Evolutionary conservation across 2,888 invertebrate species (phyloP).

Genomic region (Eupeodes luniger): DNA sequence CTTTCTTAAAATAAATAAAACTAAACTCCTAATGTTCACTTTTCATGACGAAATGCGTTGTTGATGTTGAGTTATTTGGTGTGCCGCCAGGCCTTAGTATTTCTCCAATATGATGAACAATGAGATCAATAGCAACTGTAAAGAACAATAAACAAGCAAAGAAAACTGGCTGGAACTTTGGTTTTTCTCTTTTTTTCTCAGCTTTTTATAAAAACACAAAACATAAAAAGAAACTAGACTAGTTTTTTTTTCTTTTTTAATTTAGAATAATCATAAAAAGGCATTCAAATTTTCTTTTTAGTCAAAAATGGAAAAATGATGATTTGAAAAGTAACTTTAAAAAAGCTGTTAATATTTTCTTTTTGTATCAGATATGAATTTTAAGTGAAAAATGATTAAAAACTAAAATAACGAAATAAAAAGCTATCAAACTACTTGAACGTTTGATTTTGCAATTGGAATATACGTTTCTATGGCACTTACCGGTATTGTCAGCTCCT

Average conservation of each 20-base stretch:
- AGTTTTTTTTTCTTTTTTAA: conserved; percentile 36
- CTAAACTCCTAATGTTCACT: conserved; percentile 65
- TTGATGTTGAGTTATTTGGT: conserved; percentile 85
- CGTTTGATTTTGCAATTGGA: conserved; percentile 35
- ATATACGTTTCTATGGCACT: conserved; percentile 80
- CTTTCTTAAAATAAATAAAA: conserved; percentile 24
- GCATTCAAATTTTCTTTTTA: conserved; percentile 38
- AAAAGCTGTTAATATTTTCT: conserved; percentile 59
- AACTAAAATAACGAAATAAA: conserved; percentile 35
- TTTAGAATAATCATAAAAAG: conserved; percentile 36
- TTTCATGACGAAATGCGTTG: conserved; percentile 80
- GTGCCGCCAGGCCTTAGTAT: conserved; percentile 89
- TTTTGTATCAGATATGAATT: conserved; percentile 4
- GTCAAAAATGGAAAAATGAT: conserved; percentile 65
- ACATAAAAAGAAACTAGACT: conserved; percentile 5
- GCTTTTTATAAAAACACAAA: conserved; percentile 52
- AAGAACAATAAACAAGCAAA: conserved; percentile 85
- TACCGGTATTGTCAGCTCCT: conserved; percentile 98
- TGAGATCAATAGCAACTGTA: conserved; percentile 99
- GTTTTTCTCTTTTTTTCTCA: conserved; percentile 65
- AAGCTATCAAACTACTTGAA: conserved; percentile 78
- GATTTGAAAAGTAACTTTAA: conserved; percentile 41
- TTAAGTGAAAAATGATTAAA: conserved; percentile 43
- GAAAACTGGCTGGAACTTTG: conserved; percentile 77
- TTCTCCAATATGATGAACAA: conserved; percentile 99